phyloP scores from a whole-genome alignment of 2,113 vertebrate species.

The Gallinago undulata region DNA sequence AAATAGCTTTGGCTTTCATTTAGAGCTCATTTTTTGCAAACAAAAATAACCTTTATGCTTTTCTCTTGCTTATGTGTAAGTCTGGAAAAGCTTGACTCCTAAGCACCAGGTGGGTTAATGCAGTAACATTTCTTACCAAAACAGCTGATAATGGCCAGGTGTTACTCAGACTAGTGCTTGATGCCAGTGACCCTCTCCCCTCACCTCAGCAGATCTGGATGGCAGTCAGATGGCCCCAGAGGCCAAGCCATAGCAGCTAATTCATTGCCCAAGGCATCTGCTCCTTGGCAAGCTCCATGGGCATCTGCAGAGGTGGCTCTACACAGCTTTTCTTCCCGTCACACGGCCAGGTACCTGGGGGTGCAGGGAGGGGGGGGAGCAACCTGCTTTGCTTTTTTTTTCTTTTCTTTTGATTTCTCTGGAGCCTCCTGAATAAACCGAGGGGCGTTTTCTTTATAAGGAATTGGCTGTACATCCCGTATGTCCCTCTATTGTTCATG shows the following conservation, averaged over 20 bases:
- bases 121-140: background rate
- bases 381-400: background rate
- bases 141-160: background rate
- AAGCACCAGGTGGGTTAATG: background rate
- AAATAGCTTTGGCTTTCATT: constrained; percentile 25
- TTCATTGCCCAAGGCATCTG: background rate
- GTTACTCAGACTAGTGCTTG: background rate
- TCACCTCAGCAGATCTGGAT: background rate
- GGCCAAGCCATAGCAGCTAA: background rate
- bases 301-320: background rate
- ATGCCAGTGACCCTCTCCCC: background rate
- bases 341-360: background rate
- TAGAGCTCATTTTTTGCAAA: background rate
- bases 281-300: background rate
- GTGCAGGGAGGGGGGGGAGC: accelerated
- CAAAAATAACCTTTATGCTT: constrained; percentile 7
- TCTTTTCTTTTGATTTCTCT: background rate
- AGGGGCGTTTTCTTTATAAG: constrained; percentile 8
- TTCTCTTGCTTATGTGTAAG: background rate
- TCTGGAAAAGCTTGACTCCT: background rate
- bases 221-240: background rate
- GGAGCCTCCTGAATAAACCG: background rate
- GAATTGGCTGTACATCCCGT: background rate
- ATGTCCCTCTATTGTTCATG: background rate
- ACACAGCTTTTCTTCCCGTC: background rate